Base-by-base conservation (phyloP, 30 jellyfish, hydroid and myxozoan genomes). In the Clytia hemisphaerica region DNA sequence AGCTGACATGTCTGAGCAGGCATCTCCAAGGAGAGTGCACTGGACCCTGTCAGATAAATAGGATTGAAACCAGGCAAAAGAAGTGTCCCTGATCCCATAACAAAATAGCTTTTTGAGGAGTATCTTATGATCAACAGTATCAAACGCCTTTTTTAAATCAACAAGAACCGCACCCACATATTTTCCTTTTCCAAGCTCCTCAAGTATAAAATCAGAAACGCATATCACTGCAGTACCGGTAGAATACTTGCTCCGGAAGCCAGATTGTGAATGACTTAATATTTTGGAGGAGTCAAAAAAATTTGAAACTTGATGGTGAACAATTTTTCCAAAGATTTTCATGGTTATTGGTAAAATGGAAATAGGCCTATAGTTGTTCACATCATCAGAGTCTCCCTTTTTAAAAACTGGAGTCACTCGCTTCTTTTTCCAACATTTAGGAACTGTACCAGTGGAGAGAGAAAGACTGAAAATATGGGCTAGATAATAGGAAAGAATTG, bases 221-320 rank as follows among this genome's bases (percentile, higher is more conserved):
- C 24, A 57, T 25, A 61, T 61, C 36, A 61, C 40, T 35, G 75
- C 59, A 35, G 62, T 61, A 61, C 59, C 75, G 36, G 75, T 61
- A 29, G 75, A 33, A 59, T 15, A 61, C 26, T 65, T 65, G 44
- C 77, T 65, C 42, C 77, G 25, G 65, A 36, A 38, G 30, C 77
- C 65, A 65, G 77, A 65, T 64, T 65, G 77, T 45, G 44, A 45
- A 26, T 62, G 75, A 59, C 18, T 59, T 37, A 61, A n/a, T n/a
- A n/a, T n/a, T n/a, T n/a, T n/a, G n/a, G n/a, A 27, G 64, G 40
- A 35, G 34, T 59, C 59, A 61, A 38, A 3, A 35, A 35, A 30
- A 35, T 61, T 61, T 1, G 40, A 59, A 33, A 3, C 16, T 55
- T 26, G 73, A 31, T 60, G 47, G 32, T 57, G 32, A 26, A 57